Evolutionary conservation across 2,797 vertebrate species (phyloP).

Genomic region (Urocyon cinereoargenteus): DNA sequence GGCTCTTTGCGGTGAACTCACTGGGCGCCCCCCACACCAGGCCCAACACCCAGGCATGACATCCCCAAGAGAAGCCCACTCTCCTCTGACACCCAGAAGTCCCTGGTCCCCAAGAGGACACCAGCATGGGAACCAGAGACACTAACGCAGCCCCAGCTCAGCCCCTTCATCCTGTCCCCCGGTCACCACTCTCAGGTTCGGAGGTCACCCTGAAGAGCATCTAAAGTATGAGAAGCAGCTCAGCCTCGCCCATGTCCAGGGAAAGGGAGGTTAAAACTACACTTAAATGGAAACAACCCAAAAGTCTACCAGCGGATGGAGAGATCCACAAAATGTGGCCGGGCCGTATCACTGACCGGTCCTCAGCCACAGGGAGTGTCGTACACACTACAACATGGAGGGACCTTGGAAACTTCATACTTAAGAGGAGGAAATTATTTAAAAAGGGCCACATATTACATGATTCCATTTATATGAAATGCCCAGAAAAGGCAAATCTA

Average conservation of each 20-base stretch:
- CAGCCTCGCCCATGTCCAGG: neutral
- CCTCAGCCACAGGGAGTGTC: neutral
- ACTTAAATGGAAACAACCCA: neutral
- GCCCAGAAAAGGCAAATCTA: neutral
- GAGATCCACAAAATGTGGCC: fast-evolving
- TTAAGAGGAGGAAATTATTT: neutral
- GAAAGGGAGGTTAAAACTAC: neutral
- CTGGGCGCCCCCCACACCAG: neutral
- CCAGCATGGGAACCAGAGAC: neutral
- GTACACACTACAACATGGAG: fast-evolving
- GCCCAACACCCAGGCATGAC: neutral
- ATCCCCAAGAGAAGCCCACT: neutral
- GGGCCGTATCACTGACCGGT: neutral
- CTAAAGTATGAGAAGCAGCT: neutral
- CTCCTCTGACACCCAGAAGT: neutral
- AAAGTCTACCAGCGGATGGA: too few relatives aligned
- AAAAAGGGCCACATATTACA: neutral
- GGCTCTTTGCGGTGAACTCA: too few relatives aligned
- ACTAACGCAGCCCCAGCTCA: fast-evolving
- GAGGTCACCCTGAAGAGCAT: neutral
- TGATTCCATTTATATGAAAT: neutral
- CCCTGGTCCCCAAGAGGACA: too few relatives aligned
- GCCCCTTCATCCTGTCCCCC: neutral
- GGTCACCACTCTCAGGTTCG: neutral
- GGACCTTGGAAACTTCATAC: fast-evolving